phyloP scores from a whole-genome alignment of 1,140 invertebrate genomes.

The Neotoxoptera formosana region DNA sequence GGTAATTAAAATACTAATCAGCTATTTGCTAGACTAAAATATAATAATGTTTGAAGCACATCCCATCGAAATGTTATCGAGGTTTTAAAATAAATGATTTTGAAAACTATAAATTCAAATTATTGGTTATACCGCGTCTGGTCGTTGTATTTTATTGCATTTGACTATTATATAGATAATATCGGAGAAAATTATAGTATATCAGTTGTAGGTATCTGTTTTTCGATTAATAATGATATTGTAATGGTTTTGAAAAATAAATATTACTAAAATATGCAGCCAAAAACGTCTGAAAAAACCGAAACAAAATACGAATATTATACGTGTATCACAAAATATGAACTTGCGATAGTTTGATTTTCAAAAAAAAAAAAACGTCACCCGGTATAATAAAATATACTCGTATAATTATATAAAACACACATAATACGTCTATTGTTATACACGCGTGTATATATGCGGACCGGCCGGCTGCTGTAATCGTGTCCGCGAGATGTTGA shows the following conservation, averaged over 20 bases:
- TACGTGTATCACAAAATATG: too few species aligned
- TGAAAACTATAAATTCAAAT: too few species aligned
- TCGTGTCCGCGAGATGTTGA: background rate
- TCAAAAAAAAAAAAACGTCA: background rate
- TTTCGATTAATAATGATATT: too few species aligned
- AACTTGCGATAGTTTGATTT: background rate
- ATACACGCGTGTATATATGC: background rate
- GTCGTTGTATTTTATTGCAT: too few species aligned
- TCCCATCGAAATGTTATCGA: background rate
- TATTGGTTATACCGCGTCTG: too few species aligned
- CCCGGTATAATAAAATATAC: slow-evolving; percentile 11
- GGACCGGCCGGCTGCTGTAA: background rate
- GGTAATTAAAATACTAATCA: background rate
- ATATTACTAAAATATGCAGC: background rate
- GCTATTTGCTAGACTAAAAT: background rate
- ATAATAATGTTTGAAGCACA: background rate
- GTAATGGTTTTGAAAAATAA: background rate
- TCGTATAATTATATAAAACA: background rate
- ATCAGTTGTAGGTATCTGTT: background rate
- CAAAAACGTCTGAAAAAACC: too few species aligned
- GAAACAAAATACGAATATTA: too few species aligned
- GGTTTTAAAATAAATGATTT: too few species aligned
- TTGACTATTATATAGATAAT: background rate
- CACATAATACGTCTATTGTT: background rate
- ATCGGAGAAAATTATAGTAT: background rate